phyloP scores from a whole-genome alignment of 2,888 invertebrate species.

The Horisme vitalbata region DNA sequence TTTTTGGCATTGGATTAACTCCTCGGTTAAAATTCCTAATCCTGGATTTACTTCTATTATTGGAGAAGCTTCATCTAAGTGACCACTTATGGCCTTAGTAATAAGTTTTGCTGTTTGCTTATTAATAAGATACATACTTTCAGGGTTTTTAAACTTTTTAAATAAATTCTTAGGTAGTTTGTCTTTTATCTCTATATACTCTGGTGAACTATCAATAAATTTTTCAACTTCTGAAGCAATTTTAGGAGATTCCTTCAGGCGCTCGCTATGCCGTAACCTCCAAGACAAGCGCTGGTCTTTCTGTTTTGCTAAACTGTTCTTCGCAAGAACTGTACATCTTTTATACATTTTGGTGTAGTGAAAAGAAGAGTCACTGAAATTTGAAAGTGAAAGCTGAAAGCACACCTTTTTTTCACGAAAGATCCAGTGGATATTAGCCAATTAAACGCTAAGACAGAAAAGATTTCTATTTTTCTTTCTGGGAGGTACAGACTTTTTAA shows the following conservation, averaged over 20 bases:
- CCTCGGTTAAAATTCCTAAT: constrained; percentile 84
- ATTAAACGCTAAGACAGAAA: too few species aligned
- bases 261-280: constrained; percentile 56
- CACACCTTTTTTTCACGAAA: too few species aligned
- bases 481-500: too few species aligned
- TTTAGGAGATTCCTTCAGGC: constrained; percentile 48
- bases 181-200: constrained; percentile 55
- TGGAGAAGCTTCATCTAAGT: constrained; percentile 54
- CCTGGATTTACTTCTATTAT: constrained; percentile 89
- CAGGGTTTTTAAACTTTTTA: constrained; percentile 63
- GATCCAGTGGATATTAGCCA: too few species aligned
- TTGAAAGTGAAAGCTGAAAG: too few species aligned
- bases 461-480: too few species aligned
- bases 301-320: not conserved
- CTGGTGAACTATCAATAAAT: constrained; percentile 56
- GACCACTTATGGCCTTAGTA: constrained; percentile 52
- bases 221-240: constrained; percentile 59
- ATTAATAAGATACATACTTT: constrained; percentile 73
- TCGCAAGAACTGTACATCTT: constrained; percentile 13
- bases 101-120: constrained; percentile 64
- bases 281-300: constrained; percentile 28
- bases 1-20: constrained; percentile 78
- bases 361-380: too few species aligned
- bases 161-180: constrained; percentile 60
- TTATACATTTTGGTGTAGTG: constrained; percentile 36